A percentile compares a stretch with the other conserved stretches of the same genome.
Evolutionary conservation across 2,113 vertebrate species (phyloP).

Genomic region (Vulpes lagopus): DNA sequence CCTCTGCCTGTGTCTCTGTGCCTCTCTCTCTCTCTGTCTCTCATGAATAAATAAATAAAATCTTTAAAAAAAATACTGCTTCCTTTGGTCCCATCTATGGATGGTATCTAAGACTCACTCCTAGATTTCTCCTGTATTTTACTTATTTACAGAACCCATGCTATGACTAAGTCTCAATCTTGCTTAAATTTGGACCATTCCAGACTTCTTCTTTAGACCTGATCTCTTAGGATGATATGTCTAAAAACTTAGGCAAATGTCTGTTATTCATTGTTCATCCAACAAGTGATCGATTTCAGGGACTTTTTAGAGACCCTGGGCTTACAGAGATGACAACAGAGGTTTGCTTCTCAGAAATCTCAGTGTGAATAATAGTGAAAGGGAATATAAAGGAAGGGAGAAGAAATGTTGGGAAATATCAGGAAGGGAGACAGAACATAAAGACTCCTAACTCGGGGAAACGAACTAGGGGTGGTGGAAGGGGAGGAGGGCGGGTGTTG

Average conservation of each 20-base stretch:
- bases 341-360: conserved; percentile 5
- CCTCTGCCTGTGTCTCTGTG: too few species aligned
- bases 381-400: too few species aligned
- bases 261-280: background rate
- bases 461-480: too few species aligned
- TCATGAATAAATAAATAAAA: too few species aligned
- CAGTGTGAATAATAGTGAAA: too few species aligned
- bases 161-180: background rate
- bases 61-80: background rate
- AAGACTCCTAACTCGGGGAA: too few species aligned
- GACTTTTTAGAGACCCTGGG: background rate
- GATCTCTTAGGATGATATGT: background rate
- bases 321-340: background rate
- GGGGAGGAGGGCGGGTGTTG: too few species aligned
- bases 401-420: too few species aligned
- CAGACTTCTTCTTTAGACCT: background rate
- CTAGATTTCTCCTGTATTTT: background rate
- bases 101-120: background rate
- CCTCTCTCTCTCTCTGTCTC: too few species aligned
- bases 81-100: background rate
- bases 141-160: background rate
- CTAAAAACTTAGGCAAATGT: background rate
- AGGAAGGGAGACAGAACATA: too few species aligned
- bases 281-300: background rate
- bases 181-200: background rate